A percentile compares a stretch with the other conserved stretches of the same genome.
Conservation (phyloP, 1,140 invertebrate species). For the Vanessa atalanta region DNA sequence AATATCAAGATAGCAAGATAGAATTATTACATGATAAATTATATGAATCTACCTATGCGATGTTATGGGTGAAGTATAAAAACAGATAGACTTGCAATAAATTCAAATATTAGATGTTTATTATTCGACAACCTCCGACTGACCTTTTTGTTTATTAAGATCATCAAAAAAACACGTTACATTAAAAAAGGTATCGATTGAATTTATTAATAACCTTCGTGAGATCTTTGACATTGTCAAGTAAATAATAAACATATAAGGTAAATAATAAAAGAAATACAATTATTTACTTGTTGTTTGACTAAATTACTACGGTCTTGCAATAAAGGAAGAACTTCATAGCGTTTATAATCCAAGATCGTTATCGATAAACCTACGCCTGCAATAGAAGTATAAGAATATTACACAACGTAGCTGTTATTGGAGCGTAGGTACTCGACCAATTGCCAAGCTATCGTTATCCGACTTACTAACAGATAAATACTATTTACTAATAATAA, state of each 20-base stretch:
- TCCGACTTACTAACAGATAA: not conserved
- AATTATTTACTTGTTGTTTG: no score
- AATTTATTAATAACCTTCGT: no score
- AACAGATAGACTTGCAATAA: no score
- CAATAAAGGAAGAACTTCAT: conserved; percentile 11
- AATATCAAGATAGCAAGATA: not conserved
- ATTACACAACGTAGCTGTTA: conserved; percentile 29
- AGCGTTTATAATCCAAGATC: conserved; percentile 17
- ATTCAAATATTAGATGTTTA: no score
- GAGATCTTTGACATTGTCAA: no score
- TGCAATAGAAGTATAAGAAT: conserved; percentile 10
- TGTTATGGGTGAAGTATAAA: not conserved
- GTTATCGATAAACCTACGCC: conserved; percentile 25
- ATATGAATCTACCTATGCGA: not conserved
- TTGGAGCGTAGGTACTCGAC: conserved; percentile 11
- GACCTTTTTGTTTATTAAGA: no score
- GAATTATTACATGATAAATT: not conserved
- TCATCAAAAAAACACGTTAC: no score
- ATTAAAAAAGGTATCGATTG: no score
- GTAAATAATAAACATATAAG: no score
- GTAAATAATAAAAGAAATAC: no score
- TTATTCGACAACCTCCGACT: no score
- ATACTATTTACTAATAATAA: not conserved
- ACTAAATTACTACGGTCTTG: not conserved
- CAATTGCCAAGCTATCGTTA: conserved; percentile 21